A percentile compares a stretch with the other conserved stretches of the same genome.
phyloP scores from a whole-genome alignment of 2,113 vertebrate species.

The Sclerurus mexicanus region DNA sequence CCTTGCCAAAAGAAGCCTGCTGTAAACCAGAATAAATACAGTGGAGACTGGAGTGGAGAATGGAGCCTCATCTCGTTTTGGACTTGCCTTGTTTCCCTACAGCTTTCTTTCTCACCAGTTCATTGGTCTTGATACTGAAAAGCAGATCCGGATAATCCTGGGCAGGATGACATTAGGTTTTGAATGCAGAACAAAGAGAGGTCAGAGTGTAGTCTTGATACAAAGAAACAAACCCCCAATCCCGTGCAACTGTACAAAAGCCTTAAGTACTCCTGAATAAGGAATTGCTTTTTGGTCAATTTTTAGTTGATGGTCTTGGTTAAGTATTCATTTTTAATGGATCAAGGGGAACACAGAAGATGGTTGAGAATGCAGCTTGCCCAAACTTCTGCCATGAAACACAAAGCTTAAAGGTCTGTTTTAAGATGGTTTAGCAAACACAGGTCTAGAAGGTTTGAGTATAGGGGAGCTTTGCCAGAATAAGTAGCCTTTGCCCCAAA shows the following conservation, averaged over 20 bases:
- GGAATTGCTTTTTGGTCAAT: not conserved
- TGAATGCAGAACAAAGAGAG: not conserved
- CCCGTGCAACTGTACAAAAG: not conserved
- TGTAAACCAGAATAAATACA: conserved; percentile 6
- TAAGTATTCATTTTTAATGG: not conserved
- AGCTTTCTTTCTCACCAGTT: not conserved
- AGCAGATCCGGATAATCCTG: not conserved
- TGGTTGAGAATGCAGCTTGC: not conserved
- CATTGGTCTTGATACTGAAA: not conserved
- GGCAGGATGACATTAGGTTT: not conserved
- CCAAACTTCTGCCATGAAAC: not conserved
- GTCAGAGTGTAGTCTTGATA: not conserved
- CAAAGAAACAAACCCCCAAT: not conserved
- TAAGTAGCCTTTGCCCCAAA: not conserved
- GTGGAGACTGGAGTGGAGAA: not conserved
- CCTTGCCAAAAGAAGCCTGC: conserved; percentile 3
- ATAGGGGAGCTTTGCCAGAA: not conserved
- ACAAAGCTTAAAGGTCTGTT: not conserved
- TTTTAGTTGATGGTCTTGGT: not conserved
- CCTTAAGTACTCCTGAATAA: not conserved
- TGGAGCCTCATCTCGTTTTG: not conserved
- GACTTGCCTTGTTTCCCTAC: not conserved
- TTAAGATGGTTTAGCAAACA: not conserved
- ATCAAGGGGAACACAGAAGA: not conserved
- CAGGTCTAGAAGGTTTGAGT: not conserved